Conservation (phyloP, 1,140 invertebrate genomes). For the Teleopsis dalmanni region DNA sequence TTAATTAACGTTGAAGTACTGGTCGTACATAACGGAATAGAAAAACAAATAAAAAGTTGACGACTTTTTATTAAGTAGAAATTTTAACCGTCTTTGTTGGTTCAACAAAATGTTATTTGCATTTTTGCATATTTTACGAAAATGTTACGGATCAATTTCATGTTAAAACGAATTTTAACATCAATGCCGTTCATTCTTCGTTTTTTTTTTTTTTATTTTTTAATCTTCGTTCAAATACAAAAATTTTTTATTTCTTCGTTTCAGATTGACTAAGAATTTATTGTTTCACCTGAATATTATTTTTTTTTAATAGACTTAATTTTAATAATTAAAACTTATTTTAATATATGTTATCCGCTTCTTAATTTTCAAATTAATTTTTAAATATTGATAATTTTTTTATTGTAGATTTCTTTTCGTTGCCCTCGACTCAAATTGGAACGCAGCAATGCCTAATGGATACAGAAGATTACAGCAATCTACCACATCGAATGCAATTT, state of each 20-base stretch:
- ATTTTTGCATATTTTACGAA: no score
- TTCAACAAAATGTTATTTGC: no score
- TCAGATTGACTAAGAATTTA: neutral
- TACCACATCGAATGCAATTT: constrained; percentile 9
- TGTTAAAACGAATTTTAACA: no score
- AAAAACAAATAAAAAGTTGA: no score
- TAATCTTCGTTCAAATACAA: no score
- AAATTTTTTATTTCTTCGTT: neutral
- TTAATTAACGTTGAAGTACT: no score
- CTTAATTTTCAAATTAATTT: neutral
- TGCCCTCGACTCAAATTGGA: constrained; percentile 36
- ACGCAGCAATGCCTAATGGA: constrained; percentile 39
- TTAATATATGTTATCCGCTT: neutral
- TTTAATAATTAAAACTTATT: neutral
- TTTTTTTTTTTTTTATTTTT: neutral
- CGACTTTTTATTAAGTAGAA: no score
- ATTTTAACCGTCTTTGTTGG: no score
- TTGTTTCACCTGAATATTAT: neutral
- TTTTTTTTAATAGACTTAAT: neutral
- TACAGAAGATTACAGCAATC: constrained; percentile 25
- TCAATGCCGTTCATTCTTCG: no score
- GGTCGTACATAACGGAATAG: no score
- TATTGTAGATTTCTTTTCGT: constrained; percentile 35
- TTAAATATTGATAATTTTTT: neutral
- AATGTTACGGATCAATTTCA: no score